Percentiles rank a stretch among this genome's conserved stretches.
Conservation (phyloP, 2,888 invertebrate genomes). For the Drosophila fulvimacula region DNA sequence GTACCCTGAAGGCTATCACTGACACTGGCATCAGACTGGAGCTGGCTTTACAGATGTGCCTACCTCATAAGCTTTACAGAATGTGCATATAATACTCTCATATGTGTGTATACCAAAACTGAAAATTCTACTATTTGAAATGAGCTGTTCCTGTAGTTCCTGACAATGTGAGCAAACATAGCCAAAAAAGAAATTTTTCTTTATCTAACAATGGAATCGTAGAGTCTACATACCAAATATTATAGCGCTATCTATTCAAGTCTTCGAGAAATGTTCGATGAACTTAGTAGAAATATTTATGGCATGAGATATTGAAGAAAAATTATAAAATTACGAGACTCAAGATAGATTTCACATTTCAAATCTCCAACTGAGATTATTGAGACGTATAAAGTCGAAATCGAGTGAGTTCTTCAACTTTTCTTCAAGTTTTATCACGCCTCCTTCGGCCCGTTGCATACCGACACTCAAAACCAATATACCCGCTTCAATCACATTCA, state of each 20-base stretch:
- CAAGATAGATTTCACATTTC: not conserved
- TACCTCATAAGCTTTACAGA: not conserved
- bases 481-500: not conserved
- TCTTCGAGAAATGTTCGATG: not conserved
- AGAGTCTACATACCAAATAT: not conserved
- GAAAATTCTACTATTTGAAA: not conserved
- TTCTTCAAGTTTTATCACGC: no score
- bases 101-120: not conserved
- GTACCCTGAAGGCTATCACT: not conserved
- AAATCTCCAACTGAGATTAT: not conserved
- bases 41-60: no score
- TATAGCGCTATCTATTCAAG: not conserved
- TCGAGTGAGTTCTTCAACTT: not conserved
- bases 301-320: not conserved
- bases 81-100: not conserved
- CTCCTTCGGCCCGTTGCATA: not conserved
- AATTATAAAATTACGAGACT: not conserved
- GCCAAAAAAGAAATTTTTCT: not conserved
- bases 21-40: no score
- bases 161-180: not conserved
- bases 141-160: not conserved
- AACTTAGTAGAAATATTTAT: not conserved
- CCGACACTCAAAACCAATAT: not conserved
- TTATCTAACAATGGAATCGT: not conserved
- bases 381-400: not conserved